These are phyloP conservation scores for Asobara japonica DNA, from an alignment of 1,140 invertebrate species.

Conservation along the genomic window DNA sequence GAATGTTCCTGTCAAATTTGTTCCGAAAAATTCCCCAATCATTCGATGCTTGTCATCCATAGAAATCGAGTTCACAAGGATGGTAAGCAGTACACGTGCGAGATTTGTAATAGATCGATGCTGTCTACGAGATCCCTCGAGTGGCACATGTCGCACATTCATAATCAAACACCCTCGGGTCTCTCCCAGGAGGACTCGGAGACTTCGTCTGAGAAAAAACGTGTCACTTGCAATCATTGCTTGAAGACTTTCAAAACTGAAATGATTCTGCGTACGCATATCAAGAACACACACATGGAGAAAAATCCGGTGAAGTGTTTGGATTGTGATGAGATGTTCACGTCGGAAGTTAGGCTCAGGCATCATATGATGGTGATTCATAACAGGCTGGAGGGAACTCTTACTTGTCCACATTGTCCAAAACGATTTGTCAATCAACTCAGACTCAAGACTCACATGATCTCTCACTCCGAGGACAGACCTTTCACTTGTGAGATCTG, in stretches of 20 bases:
- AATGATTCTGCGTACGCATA: constrained; percentile 62
- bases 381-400: constrained; percentile 60
- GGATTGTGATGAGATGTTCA: constrained; percentile 59
- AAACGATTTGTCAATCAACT: constrained; percentile 65
- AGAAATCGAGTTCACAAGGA: constrained; percentile 62
- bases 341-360: constrained; percentile 59
- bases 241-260: constrained; percentile 64
- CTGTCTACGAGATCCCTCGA: constrained; percentile 60
- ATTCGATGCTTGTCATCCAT: constrained; percentile 63
- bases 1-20: constrained; percentile 64
- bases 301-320: constrained; percentile 63
- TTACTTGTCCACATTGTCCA: constrained; percentile 60
- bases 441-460: constrained; percentile 63
- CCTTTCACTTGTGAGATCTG: constrained; percentile 61
- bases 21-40: constrained; percentile 63
- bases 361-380: constrained; percentile 64
- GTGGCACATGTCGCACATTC: constrained; percentile 63
- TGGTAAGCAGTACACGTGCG: constrained; percentile 60
- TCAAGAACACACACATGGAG: constrained; percentile 63
- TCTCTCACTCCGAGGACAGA: constrained; percentile 63
- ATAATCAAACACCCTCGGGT: constrained; percentile 54
- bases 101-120: constrained; percentile 65
- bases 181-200: constrained; percentile 41
- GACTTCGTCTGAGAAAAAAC: constrained; percentile 46
- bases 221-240: constrained; percentile 60